A percentile compares a stretch with the other conserved stretches of the same genome.
These are phyloP conservation scores for Phalacrocorax brasilianus DNA, from an alignment of 2,113 vertebrate species.

Conservation along the genomic window DNA sequence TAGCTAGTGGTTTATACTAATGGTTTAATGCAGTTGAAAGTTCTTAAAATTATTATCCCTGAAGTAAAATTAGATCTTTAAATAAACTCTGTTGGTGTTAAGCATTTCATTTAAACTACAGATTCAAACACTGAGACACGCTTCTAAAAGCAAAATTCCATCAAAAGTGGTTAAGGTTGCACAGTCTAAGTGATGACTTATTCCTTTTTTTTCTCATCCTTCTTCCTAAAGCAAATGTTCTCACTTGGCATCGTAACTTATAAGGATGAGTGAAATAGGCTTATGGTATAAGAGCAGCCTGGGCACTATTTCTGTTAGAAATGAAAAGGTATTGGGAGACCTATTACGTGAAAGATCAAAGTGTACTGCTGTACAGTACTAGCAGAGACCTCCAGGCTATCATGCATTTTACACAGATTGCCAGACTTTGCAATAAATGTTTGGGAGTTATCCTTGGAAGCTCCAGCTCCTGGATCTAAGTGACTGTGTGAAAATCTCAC, in stretches of 20 bases:
- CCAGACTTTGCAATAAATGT: neutral
- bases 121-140: neutral
- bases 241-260: neutral
- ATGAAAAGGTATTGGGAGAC: constrained; percentile 43
- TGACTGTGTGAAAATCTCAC: neutral
- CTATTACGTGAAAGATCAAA: constrained; percentile 27
- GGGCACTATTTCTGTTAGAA: constrained; percentile 12
- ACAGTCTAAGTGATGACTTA: neutral
- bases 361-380: neutral
- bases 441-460: neutral
- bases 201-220: neutral
- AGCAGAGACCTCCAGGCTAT: constrained; percentile 1
- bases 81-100: neutral
- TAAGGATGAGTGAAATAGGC: neutral
- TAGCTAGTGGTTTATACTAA: neutral
- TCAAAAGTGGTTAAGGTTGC: neutral
- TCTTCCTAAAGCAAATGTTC: constrained; percentile 21
- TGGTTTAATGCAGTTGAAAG: neutral
- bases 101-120: neutral
- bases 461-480: neutral
- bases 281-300: neutral
- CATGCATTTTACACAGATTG: neutral
- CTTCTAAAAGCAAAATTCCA: neutral
- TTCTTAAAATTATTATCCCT: neutral
- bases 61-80: neutral